These are phyloP conservation scores for Chironomus tepperi DNA, from an alignment of 1,140 invertebrate genomes.

Conservation along the genomic window DNA sequence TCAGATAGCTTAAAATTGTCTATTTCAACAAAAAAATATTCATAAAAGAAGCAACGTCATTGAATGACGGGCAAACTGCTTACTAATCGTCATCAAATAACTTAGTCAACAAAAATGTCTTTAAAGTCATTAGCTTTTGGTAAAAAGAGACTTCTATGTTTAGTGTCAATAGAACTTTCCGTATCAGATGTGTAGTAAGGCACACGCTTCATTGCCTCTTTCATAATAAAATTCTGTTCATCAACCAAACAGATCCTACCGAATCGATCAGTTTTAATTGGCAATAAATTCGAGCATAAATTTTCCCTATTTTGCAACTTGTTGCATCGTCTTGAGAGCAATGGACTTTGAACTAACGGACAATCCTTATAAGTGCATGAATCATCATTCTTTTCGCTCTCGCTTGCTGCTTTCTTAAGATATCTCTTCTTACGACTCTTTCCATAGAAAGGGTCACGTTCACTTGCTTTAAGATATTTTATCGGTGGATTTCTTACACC, in stretches of 20 bases:
- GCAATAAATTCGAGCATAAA: not conserved
- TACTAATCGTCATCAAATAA: too few relatives aligned
- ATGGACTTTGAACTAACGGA: not conserved
- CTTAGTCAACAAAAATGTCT: slow-evolving; percentile 3
- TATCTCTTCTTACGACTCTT: slow-evolving; percentile 5
- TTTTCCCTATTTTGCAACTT: not conserved
- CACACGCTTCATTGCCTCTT: not conserved
- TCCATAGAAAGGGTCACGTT: slow-evolving; percentile 49
- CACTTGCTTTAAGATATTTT: slow-evolving; percentile 52
- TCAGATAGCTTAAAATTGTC: too few relatives aligned
- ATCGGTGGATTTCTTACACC: slow-evolving; percentile 48
- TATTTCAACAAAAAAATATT: too few relatives aligned
- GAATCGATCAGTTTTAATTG: not conserved
- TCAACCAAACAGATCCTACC: not conserved
- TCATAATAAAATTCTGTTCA: slow-evolving; percentile 6
- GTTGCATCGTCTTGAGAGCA: not conserved
- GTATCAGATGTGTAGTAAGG: not conserved
- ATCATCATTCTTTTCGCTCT: not conserved
- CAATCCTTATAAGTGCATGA: not conserved
- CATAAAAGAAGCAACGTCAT: too few relatives aligned
- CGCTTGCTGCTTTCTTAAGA: not conserved
- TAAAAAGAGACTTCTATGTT: not conserved
- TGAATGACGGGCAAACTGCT: too few relatives aligned
- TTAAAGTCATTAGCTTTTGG: not conserved
- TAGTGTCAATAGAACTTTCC: slow-evolving; percentile 4